phyloP scores from a whole-genome alignment of 2,797 vertebrate genomes.

The Lithobates sylvaticus region DNA sequence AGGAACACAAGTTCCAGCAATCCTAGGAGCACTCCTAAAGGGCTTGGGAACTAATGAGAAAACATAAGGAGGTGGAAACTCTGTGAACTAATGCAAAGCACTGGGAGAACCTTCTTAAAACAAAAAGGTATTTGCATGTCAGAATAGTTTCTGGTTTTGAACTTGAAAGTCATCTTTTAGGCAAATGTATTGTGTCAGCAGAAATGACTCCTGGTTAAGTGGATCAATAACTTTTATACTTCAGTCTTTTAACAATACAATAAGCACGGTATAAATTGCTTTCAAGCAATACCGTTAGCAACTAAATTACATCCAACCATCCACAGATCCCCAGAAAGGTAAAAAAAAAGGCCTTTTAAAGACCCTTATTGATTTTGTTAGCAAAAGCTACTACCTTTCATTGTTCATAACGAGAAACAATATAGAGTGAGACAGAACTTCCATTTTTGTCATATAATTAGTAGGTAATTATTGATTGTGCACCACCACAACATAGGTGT shows the following conservation, averaged over 20 bases:
- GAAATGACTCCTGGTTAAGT: constrained; percentile 5
- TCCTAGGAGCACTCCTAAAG: too few species aligned
- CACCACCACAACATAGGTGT: not conserved
- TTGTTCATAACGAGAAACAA: not conserved
- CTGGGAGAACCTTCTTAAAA: not conserved
- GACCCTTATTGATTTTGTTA: constrained; percentile 14
- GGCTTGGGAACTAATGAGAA: too few species aligned
- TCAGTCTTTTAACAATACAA: constrained; percentile 8
- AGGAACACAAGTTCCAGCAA: too few species aligned
- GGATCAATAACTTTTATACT: constrained; percentile 15
- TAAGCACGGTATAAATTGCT: constrained; percentile 9
- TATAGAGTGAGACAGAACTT: not conserved
- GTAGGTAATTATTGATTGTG: constrained; percentile 5
- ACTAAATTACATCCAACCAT: not conserved
- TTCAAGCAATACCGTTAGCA: not conserved
- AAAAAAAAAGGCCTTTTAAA: constrained; percentile 13
- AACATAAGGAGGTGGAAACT: too few species aligned
- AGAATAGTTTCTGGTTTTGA: not conserved
- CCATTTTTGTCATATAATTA: constrained; percentile 15
- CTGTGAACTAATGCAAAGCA: too few species aligned
- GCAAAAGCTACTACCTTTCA: constrained; percentile 4
- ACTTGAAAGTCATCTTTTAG: not conserved
- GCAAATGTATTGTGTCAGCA: constrained; percentile 13
- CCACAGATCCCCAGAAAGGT: not conserved
- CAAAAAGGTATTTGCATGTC: not conserved